phyloP scores from a whole-genome alignment of 2,888 invertebrate genomes.

The Sinhomidia bicolor region DNA sequence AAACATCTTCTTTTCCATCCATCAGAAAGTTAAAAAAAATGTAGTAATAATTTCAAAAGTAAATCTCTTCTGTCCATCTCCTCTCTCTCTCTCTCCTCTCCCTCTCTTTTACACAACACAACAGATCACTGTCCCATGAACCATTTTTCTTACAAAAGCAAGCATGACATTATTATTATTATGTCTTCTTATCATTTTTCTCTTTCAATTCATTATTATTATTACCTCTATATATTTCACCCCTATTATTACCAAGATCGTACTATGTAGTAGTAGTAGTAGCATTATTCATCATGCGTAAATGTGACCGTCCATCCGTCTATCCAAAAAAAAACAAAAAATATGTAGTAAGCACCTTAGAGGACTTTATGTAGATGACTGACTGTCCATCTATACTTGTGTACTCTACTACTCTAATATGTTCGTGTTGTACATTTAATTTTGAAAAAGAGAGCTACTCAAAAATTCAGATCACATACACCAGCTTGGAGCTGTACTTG shows the following conservation, averaged over 20 bases:
- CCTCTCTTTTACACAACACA: background rate
- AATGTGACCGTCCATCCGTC: conserved; percentile 48
- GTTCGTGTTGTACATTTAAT: background rate
- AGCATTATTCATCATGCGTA: conserved; percentile 58
- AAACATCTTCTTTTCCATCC: background rate
- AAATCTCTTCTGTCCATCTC: background rate
- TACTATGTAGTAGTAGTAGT: background rate
- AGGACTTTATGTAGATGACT: conserved; percentile 53
- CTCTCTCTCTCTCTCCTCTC: background rate
- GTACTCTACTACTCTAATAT: background rate
- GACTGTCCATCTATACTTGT: background rate
- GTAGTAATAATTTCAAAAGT: conserved; percentile 25
- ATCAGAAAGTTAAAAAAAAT: conserved; percentile 14
- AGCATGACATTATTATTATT: conserved; percentile 15
- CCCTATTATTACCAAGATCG: conserved; percentile 34
- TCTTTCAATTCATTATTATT: conserved; percentile 62
- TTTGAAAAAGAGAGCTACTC: conserved; percentile 50
- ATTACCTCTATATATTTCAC: background rate
- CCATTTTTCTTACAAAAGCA: conserved; percentile 19
- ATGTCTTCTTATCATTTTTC: conserved; percentile 62
- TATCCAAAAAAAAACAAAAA: conserved; percentile 8
- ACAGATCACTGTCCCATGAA: conserved; percentile 68
- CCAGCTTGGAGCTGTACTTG: conserved; percentile 62
- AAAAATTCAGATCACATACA: conserved; percentile 65
- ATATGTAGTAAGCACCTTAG: background rate